phyloP scores from a whole-genome alignment of 2,797 vertebrate genomes.

The Alectoris magna region DNA sequence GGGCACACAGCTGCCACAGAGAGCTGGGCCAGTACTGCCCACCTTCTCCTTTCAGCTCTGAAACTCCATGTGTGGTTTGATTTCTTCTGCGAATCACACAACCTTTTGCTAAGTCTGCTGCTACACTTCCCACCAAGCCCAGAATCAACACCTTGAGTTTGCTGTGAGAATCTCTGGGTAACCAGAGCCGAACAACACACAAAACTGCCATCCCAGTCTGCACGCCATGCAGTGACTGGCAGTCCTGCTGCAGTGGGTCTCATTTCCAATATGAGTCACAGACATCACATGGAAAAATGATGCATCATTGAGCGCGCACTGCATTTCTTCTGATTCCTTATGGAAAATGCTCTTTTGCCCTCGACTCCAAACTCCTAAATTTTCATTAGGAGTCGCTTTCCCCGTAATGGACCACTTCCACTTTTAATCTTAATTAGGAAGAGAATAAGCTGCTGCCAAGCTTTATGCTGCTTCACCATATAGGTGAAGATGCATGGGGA shows the following conservation, averaged over 20 bases:
- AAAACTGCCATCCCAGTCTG: not conserved
- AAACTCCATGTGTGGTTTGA: not conserved
- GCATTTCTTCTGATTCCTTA: not conserved
- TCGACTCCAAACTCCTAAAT: not conserved
- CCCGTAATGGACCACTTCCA: not conserved
- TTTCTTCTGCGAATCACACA: not conserved
- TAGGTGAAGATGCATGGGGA: not conserved
- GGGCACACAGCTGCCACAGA: fast-evolving
- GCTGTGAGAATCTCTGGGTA: not conserved
- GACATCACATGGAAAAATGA: fast-evolving
- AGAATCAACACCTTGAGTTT: not conserved
- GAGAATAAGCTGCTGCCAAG: not conserved
- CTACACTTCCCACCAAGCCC: not conserved
- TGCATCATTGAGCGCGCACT: fast-evolving
- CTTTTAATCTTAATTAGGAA: slow-evolving; percentile 30
- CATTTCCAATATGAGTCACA: not conserved
- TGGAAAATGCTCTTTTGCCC: fast-evolving
- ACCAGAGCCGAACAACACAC: not conserved
- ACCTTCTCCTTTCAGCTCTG: not conserved
- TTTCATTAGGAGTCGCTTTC: not conserved
- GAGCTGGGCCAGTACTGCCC: not conserved
- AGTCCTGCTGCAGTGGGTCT: not conserved
- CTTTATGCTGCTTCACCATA: not conserved
- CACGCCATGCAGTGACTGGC: fast-evolving
- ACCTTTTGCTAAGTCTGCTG: not conserved